Evolutionary conservation across 2,113 vertebrate genomes (phyloP), one percentile per base, ranked within the genome.

Genomic region (Hylia prasina): DNA sequence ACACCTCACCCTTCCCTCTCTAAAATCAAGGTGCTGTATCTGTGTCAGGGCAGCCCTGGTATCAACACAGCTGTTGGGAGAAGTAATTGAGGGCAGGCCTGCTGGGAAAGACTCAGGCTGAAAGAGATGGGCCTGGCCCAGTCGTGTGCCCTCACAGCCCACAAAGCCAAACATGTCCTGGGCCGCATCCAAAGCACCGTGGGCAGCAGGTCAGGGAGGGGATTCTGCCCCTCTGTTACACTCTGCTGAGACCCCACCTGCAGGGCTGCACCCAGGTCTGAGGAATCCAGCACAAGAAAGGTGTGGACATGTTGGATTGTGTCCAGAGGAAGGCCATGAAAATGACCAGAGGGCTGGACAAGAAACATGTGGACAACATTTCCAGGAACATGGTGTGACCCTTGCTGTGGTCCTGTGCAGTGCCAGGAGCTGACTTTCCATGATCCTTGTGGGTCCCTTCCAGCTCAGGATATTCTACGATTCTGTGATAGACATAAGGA

Each of bases 141-240:
- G 53, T 9, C 17, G 3, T 5, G 2, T 30, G 30, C 4, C 0
- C 15, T 37, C 16, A 15, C 9, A 37, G 40, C 33, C 19, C 51
- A 70, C 33, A 80, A 31, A 63, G 2, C 25, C 54, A 90, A 37
- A 33, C 0, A 0, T 14, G 33, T 37, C 22, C 71, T 13, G 22
- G 54, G 40, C n/a, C 69, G 31, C n/a, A 13, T 15, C 33, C 61
- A 66, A 31, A 80, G 25, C 25, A 23, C 4, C 0, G 0, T 30
- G 61, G n/a, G 14, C 28, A 68, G 39, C n/a, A 53, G 28, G 24
- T 15, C 18, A 23, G 12, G 22, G 22, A 22, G 15, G 23, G 13
- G 11, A 61, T 61, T 69, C 48, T 77, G 10, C 5, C 56, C 31
- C 31, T 54, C 23, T n/a, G 7, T 15, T 30, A 25, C 11, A 8